These are phyloP conservation scores for Tadarida brasiliensis DNA, from an alignment of 2,797 vertebrate genomes.

Conservation along the genomic window DNA sequence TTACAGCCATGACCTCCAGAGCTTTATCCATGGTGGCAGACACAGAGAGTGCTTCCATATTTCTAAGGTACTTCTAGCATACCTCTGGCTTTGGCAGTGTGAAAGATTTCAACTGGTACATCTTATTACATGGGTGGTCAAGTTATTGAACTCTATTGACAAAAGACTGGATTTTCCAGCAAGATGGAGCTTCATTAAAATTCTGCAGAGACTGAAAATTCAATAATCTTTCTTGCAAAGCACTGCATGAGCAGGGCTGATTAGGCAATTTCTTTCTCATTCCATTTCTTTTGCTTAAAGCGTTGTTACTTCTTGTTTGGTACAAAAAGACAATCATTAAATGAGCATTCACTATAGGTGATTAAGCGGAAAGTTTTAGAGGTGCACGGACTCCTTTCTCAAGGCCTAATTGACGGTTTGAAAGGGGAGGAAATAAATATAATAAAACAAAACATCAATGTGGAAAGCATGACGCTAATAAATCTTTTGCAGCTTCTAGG, in stretches of 20 bases:
- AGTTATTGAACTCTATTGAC: slow-evolving; percentile 94
- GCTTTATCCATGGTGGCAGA: neutral
- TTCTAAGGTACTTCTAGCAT: slow-evolving; percentile 77
- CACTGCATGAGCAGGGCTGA: slow-evolving; percentile 91
- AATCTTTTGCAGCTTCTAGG: slow-evolving; percentile 28
- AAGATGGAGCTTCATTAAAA: slow-evolving; percentile 94
- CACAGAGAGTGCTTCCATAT: slow-evolving; percentile 75
- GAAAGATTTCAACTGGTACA: slow-evolving; percentile 91
- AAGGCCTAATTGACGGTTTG: slow-evolving; percentile 85
- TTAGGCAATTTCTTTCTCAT: slow-evolving; percentile 92
- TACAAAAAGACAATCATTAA: slow-evolving; percentile 91
- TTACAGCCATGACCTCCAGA: neutral
- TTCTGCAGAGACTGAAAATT: slow-evolving; percentile 93
- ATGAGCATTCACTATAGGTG: slow-evolving; percentile 89
- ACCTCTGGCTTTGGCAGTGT: slow-evolving; percentile 83
- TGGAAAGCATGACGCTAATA: slow-evolving; percentile 69
- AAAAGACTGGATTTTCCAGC: slow-evolving; percentile 90
- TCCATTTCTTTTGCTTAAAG: slow-evolving; percentile 89
- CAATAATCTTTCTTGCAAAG: slow-evolving; percentile 93
- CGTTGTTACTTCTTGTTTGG: slow-evolving; percentile 88
- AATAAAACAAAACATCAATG: slow-evolving; percentile 70
- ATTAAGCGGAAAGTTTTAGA: slow-evolving; percentile 91
- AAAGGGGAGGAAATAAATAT: slow-evolving; percentile 70
- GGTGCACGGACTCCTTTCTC: slow-evolving; percentile 87
- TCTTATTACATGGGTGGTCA: slow-evolving; percentile 94